Evolutionary conservation across 2,797 vertebrate genomes (phyloP).

Genomic region (Onychomys torridus): DNA sequence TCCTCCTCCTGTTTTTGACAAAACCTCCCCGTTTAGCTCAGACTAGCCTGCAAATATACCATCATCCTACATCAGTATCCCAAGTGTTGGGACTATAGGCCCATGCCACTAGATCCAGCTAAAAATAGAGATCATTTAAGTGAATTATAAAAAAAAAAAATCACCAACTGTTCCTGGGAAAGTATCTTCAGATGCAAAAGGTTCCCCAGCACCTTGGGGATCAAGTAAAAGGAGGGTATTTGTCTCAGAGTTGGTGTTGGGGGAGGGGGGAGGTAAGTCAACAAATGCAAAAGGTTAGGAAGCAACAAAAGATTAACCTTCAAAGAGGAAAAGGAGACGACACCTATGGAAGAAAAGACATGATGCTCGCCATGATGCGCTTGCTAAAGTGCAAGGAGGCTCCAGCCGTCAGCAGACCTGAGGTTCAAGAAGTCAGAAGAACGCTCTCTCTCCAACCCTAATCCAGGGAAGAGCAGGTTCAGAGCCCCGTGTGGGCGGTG

Average conservation of each 20-base stretch:
- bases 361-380: not conserved
- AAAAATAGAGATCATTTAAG: slow-evolving; percentile 14
- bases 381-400: not conserved
- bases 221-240: not conserved
- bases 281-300: not conserved
- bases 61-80: not conserved
- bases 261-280: not conserved
- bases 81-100: not conserved
- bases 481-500: not conserved
- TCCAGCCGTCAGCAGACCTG: not conserved
- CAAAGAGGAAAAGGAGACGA: not conserved
- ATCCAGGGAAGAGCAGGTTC: not conserved
- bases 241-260: no score
- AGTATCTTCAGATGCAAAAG: not conserved
- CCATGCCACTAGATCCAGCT: not conserved
- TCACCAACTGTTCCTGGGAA: not conserved
- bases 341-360: not conserved
- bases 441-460: not conserved
- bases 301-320: not conserved
- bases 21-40: not conserved
- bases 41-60: not conserved
- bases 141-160: not conserved
- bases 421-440: not conserved
- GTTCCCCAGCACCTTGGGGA: not conserved
- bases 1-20: not conserved